Conservation (phyloP, 1,140 invertebrate species). For the Cherax destructor region DNA sequence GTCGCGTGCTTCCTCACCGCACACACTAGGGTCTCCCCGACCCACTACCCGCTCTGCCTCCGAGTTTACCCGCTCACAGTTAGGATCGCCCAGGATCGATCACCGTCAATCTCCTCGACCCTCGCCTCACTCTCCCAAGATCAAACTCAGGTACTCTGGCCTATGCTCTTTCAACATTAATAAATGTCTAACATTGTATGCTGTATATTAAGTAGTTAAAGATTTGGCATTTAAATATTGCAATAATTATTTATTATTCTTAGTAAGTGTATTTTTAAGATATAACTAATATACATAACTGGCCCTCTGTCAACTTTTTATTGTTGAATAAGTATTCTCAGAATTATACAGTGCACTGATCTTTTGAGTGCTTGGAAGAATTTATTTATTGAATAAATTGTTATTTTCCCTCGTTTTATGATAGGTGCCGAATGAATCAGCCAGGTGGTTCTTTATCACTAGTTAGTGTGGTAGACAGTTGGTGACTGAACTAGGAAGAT, state of each 20-base stretch:
- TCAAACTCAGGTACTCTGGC: constrained; percentile 67
- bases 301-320: too few species aligned
- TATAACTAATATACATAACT: too few species aligned
- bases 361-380: too few species aligned
- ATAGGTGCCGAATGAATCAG: too few species aligned
- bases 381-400: too few species aligned
- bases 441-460: too few species aligned
- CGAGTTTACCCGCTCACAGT: constrained; percentile 67
- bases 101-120: constrained; percentile 67
- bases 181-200: neutral
- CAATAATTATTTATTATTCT: neutral
- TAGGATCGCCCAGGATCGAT: constrained; percentile 66
- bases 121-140: constrained; percentile 71
- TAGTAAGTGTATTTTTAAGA: too few species aligned
- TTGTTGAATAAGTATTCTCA: too few species aligned
- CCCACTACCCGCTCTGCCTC: constrained; percentile 66
- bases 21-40: constrained; percentile 67
- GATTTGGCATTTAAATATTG: neutral
- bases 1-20: constrained; percentile 68
- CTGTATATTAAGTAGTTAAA: neutral
- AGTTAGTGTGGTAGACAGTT: too few species aligned
- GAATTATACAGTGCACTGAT: too few species aligned
- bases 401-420: too few species aligned
- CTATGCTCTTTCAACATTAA: neutral
- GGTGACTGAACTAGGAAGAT: too few species aligned